Conservation (phyloP, 1,140 invertebrate genomes). For the Drosophila nannoptera region DNA sequence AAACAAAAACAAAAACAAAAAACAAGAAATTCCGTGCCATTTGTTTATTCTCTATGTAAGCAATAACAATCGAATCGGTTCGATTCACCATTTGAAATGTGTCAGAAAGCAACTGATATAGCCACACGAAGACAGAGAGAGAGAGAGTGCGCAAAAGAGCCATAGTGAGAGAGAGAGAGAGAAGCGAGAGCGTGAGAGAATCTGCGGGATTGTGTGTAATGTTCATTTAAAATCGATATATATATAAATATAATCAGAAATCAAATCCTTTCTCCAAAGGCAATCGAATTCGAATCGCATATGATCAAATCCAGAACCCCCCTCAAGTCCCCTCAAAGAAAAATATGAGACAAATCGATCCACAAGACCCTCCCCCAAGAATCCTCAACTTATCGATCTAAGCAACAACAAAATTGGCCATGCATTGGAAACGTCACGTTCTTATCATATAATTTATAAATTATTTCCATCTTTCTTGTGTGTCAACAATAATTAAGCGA, state of each 20-base stretch:
- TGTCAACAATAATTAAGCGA: conserved; percentile 18
- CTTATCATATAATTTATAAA: conserved; percentile 49
- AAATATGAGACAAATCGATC: conserved; percentile 36
- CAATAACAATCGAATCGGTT: conserved; percentile 74
- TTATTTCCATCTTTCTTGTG: conserved; percentile 34
- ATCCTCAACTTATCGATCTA: conserved; percentile 66
- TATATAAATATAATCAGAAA: neutral
- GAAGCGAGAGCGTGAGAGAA: conserved; percentile 35
- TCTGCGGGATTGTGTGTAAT: conserved; percentile 62
- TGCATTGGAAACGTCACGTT: conserved; percentile 60
- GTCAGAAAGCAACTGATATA: conserved; percentile 20
- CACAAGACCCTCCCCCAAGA: conserved; percentile 54
- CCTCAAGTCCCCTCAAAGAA: conserved; percentile 32
- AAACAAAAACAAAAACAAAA: neutral
- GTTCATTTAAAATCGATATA: conserved; percentile 35
- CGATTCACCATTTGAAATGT: conserved; percentile 71
- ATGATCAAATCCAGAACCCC: conserved; percentile 62
- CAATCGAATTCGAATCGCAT: conserved; percentile 76
- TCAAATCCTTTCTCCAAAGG: conserved; percentile 67
- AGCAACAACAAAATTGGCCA: conserved; percentile 66
- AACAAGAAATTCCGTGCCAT: conserved; percentile 72
- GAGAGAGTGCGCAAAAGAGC: conserved; percentile 1
- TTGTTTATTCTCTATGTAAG: conserved; percentile 71
- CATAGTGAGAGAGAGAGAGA: conserved; percentile 20
- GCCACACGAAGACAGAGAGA: conserved; percentile 5